Evolutionary conservation across 2,888 invertebrate species (phyloP).

Genomic region (Ferdinandea cuprea): DNA sequence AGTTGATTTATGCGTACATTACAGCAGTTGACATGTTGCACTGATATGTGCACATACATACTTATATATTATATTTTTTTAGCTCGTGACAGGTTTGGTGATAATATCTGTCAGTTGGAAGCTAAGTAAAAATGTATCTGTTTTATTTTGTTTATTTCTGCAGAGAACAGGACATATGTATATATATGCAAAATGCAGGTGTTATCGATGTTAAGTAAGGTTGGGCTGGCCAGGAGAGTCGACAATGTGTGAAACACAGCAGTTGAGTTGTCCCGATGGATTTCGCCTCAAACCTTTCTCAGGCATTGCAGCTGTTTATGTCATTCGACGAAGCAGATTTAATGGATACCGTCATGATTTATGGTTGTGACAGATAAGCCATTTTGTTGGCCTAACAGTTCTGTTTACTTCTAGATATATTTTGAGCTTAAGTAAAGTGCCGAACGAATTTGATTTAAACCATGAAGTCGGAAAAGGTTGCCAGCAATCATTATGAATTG

Average conservation of each 20-base stretch:
- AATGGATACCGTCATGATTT: slow-evolving; percentile 57
- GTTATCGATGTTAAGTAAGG: slow-evolving; percentile 26
- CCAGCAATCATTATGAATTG: too few species aligned
- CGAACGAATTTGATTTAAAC: slow-evolving; percentile 7
- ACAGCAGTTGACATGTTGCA: slow-evolving; percentile 59
- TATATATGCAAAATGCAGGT: slow-evolving; percentile 56
- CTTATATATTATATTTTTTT: too few species aligned
- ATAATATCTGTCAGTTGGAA: slow-evolving; percentile 68
- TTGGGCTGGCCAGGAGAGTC: slow-evolving; percentile 39
- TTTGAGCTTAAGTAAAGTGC: neutral
- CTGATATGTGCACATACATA: slow-evolving; percentile 63
- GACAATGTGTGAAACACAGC: slow-evolving; percentile 42
- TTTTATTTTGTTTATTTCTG: slow-evolving; percentile 14
- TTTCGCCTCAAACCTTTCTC: slow-evolving; percentile 23
- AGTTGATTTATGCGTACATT: slow-evolving; percentile 69
- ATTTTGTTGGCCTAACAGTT: slow-evolving; percentile 51
- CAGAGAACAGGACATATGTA: slow-evolving; percentile 49
- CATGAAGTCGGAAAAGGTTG: slow-evolving; percentile 4
- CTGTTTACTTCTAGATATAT: slow-evolving; percentile 10
- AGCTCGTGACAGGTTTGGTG: slow-evolving; percentile 65
- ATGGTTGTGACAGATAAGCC: slow-evolving; percentile 46
- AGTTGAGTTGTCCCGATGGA: slow-evolving; percentile 7
- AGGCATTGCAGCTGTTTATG: slow-evolving; percentile 34
- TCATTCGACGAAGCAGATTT: slow-evolving; percentile 20
- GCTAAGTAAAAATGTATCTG: slow-evolving; percentile 52